These are phyloP conservation scores for Dysmachus trigonus DNA, from an alignment of 2,888 invertebrate genomes.

Conservation along the genomic window DNA sequence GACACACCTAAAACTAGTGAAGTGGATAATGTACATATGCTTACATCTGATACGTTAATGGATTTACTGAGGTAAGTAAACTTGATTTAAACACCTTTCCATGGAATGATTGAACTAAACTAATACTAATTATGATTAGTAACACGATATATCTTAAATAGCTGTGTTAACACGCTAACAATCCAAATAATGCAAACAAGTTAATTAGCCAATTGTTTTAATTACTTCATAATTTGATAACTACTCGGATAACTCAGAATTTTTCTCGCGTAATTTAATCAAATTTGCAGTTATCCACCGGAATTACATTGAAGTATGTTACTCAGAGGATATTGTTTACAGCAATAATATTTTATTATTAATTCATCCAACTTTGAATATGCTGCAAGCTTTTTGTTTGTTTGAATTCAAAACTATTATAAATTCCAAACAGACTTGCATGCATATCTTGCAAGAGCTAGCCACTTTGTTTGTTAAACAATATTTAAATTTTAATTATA, in stretches of 20 bases:
- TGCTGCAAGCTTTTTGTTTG: neutral
- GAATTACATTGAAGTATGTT: neutral
- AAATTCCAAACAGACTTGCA: neutral
- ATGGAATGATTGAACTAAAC: neutral
- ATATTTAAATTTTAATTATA: neutral
- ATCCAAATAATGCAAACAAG: neutral
- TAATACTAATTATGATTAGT: neutral
- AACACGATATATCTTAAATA: neutral
- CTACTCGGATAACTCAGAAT: neutral
- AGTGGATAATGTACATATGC: slow-evolving; percentile 69
- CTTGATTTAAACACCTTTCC: neutral
- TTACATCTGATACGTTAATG: slow-evolving; percentile 89
- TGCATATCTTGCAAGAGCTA: neutral
- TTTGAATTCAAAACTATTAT: neutral
- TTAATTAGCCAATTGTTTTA: neutral
- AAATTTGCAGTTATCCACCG: neutral
- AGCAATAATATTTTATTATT: neutral
- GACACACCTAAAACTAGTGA: slow-evolving; percentile 64
- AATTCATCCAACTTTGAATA: neutral
- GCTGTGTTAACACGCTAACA: neutral
- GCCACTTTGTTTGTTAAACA: neutral
- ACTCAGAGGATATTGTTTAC: neutral
- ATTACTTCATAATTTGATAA: neutral
- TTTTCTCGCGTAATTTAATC: neutral
- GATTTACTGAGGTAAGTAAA: slow-evolving; percentile 84